These are phyloP conservation scores for Acomys russatus DNA, from an alignment of 2,797 vertebrate species.

Conservation along the genomic window DNA sequence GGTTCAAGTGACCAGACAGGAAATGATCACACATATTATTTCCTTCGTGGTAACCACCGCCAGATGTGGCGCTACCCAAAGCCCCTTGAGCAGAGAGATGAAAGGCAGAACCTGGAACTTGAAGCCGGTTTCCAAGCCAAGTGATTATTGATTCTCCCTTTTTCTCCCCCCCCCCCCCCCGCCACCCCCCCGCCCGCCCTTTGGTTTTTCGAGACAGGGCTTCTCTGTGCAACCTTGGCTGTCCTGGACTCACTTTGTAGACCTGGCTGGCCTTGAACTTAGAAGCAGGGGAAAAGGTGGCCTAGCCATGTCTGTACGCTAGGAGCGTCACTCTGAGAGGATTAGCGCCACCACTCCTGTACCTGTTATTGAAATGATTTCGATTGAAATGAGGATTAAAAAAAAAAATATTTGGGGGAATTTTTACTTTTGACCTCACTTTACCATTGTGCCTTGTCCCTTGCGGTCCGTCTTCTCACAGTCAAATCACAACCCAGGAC, in stretches of 20 bases:
- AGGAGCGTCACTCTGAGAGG: background rate
- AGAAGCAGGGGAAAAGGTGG: background rate
- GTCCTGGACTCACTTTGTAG: too few relatives aligned
- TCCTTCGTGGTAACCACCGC: constrained; percentile 79
- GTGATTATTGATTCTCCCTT: background rate
- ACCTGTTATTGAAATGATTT: constrained; percentile 25
- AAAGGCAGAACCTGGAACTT: constrained; percentile 70
- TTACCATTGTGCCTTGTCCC: background rate
- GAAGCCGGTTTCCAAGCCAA: constrained; percentile 23
- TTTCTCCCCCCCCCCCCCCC: background rate
- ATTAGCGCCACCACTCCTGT: background rate
- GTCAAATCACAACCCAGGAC: background rate
- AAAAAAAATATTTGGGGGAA: background rate
- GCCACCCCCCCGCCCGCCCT: too few relatives aligned
- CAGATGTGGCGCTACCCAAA: constrained; percentile 77
- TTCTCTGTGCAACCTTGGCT: too few relatives aligned
- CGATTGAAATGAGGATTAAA: background rate
- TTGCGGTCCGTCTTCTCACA: background rate
- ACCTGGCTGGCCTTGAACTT: background rate
- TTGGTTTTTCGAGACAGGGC: too few relatives aligned
- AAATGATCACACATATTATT: constrained; percentile 80
- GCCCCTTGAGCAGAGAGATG: constrained; percentile 63
- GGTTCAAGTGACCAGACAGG: constrained; percentile 78
- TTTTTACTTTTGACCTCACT: background rate
- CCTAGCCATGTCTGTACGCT: background rate